These are phyloP conservation scores for Drosophila nebulosa DNA, from an alignment of 1,140 invertebrate species.

Conservation along the genomic window DNA sequence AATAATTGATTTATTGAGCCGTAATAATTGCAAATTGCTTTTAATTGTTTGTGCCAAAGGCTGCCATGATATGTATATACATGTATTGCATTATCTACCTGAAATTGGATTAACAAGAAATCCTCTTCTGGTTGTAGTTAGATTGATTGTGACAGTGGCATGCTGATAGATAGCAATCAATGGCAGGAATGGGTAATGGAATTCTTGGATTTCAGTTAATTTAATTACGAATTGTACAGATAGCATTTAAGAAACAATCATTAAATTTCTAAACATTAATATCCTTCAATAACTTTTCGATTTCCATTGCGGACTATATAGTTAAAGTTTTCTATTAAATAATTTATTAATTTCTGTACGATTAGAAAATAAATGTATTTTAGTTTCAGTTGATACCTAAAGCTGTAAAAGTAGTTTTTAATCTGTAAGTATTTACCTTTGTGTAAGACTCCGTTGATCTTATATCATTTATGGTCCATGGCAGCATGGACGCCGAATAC, in stretches of 20 bases:
- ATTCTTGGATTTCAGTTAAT: background rate
- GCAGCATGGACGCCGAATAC: conserved; percentile 89
- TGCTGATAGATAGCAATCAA: background rate
- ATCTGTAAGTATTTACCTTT: conserved; percentile 80
- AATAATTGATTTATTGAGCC: conserved; percentile 66
- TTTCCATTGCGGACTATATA: background rate
- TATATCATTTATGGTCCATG: conserved; percentile 87
- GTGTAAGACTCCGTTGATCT: conserved; percentile 83
- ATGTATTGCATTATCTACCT: background rate
- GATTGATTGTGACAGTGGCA: background rate
- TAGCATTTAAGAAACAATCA: too few species aligned
- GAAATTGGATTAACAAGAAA: conserved; percentile 34
- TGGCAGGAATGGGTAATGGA: background rate
- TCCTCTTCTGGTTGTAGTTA: background rate
- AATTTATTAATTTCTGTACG: too few species aligned
- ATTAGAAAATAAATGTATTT: too few species aligned
- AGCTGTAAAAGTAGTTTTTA: too few species aligned
- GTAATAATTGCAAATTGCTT: conserved; percentile 71
- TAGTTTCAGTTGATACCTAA: background rate
- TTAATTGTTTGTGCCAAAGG: conserved; percentile 63
- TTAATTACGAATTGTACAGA: background rate
- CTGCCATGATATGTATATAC: conserved; percentile 5
- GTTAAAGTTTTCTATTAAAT: too few species aligned
- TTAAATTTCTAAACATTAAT: background rate
- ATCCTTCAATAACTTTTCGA: background rate